A percentile compares a stretch with the other conserved stretches of the same genome.
Evolutionary conservation across 2,113 vertebrate genomes (phyloP).

Genomic region (Hippocampus abdominalis): DNA sequence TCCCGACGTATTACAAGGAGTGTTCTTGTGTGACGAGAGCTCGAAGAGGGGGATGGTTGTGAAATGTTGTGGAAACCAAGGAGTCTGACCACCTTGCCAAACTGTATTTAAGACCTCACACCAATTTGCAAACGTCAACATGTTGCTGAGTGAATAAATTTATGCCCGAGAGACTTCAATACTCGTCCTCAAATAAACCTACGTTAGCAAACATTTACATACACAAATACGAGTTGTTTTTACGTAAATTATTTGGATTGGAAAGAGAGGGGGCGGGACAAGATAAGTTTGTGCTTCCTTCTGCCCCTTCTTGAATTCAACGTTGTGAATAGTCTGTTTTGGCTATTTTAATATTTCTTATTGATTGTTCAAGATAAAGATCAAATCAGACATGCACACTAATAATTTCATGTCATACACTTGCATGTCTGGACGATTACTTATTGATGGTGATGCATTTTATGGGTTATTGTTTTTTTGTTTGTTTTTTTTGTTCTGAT

Average conservation of each 20-base stretch:
- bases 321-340: no score
- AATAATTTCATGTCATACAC: not conserved
- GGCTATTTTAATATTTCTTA: no score
- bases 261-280: no score
- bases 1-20: slow-evolving; percentile 64
- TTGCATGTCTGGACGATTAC: not conserved
- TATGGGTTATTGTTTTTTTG: not conserved
- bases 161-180: slow-evolving; percentile 4
- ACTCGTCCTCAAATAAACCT: not conserved
- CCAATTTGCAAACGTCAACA: slow-evolving; percentile 4
- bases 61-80: slow-evolving; percentile 37
- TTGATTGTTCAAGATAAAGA: no score
- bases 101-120: slow-evolving; percentile 31
- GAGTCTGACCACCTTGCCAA: slow-evolving; percentile 44
- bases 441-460: not conserved
- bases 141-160: slow-evolving; percentile 28
- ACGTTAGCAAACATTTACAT: no score
- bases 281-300: no score
- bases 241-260: no score
- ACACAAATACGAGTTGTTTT: no score
- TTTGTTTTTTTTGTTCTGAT: slow-evolving; percentile 4
- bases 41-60: slow-evolving; percentile 23
- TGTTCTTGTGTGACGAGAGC: slow-evolving; percentile 47
- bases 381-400: not conserved
- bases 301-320: no score